Percentiles rank a stretch among this genome's conserved stretches.
Conservation (phyloP, 2,888 invertebrate genomes). For the Odontomyia ornata region DNA sequence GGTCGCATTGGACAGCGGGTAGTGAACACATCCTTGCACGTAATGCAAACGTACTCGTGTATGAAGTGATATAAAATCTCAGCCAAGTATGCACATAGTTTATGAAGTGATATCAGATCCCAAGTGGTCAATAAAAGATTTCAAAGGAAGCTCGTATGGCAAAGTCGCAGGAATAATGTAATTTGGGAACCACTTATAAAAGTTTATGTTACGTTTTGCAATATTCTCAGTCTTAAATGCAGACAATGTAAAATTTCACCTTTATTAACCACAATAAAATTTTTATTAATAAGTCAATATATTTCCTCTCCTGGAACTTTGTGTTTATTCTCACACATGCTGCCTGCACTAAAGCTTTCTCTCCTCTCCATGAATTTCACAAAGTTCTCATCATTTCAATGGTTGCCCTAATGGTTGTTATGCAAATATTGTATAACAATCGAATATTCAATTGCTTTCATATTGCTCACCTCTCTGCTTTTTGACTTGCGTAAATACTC, state of each 20-base stretch:
- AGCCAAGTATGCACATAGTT: slow-evolving; percentile 50
- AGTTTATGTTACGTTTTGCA: neutral
- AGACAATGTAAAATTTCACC: no score
- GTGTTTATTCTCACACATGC: no score
- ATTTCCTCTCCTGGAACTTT: no score
- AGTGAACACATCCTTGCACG: no score
- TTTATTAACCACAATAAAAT: no score
- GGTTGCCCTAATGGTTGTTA: no score
- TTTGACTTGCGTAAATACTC: neutral
- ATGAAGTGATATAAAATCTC: slow-evolving; percentile 42
- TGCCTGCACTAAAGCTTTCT: no score
- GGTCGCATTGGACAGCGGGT: slow-evolving; percentile 17
- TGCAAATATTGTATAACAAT: neutral
- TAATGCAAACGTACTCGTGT: neutral
- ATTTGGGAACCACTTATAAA: neutral
- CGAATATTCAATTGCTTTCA: neutral
- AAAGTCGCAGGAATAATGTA: neutral
- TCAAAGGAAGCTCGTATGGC: neutral
- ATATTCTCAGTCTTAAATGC: no score
- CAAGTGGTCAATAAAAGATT: slow-evolving; percentile 50
- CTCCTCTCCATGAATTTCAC: no score
- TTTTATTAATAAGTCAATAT: no score
- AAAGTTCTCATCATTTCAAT: no score
- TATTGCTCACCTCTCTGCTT: neutral
- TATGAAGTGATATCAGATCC: slow-evolving; percentile 50